Evolutionary conservation across 64 coral and sea anemone species (phyloP).

Genomic region (Dendronephthya gigantea): DNA sequence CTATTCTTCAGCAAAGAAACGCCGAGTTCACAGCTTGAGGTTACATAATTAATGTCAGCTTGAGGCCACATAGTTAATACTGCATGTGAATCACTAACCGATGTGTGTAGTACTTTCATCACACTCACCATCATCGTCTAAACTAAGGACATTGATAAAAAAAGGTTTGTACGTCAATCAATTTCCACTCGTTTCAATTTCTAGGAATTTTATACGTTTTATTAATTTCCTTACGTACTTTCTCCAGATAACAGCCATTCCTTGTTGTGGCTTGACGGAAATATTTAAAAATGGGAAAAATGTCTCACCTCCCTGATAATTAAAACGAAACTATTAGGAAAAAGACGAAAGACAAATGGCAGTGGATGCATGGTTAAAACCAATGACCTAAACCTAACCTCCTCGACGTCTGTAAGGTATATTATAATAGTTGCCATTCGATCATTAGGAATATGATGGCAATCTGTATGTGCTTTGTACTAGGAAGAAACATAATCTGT

Average conservation of each 20-base stretch:
- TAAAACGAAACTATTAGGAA: not conserved
- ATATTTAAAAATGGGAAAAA: not conserved
- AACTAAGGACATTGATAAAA: not conserved
- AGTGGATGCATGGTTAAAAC: too few species aligned
- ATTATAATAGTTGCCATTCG: slow-evolving; percentile 8
- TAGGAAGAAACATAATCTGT: not conserved
- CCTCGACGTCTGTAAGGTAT: slow-evolving; percentile 16
- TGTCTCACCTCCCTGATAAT: not conserved
- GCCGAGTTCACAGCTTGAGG: too few species aligned
- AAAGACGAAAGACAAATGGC: not conserved
- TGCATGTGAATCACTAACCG: not conserved
- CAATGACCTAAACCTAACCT: not conserved
- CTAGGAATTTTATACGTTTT: too few species aligned
- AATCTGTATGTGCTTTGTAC: slow-evolving; percentile 7
- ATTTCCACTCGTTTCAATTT: not conserved
- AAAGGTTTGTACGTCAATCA: not conserved
- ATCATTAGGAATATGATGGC: not conserved
- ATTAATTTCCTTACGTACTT: not conserved
- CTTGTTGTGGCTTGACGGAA: not conserved
- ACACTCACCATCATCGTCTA: not conserved
- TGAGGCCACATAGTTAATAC: too few species aligned
- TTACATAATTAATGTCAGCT: too few species aligned
- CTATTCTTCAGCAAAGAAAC: too few species aligned
- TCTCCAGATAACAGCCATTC: slow-evolving; percentile 11
- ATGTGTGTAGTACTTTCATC: not conserved